Base-by-base conservation (phyloP, 1,140 invertebrate species). In the Megalopta genalis region DNA sequence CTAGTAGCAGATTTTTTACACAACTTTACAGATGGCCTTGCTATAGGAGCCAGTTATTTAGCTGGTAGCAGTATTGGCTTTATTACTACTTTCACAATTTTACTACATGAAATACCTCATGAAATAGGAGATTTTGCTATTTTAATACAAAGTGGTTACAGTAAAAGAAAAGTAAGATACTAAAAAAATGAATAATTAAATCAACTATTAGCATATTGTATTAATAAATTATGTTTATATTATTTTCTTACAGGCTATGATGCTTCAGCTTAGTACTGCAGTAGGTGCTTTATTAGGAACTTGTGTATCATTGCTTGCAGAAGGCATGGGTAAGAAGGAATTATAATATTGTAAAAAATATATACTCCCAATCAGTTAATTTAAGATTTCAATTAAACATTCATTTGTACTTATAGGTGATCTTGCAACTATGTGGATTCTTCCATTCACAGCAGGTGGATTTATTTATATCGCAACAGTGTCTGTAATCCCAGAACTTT, bases 71-170 rank as follows among this genome's bases (percentile, higher is more conserved):
- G 92, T 87, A 94, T 97, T 83, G 97, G 97, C 18, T 94, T 97
- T 62, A 94, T 99, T 9, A 99, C 98, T 8, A 99, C 98, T 25
- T 93, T 98, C 37, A 99, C 98, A 2, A 99, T 99, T 89, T 94
- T 99, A 39, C 93, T 99, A 54, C 98, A 99, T 93, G 98, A 99
- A 95, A 96, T 99, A 80, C 98, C 98, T 67, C 98, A 99, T 94
- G 98, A 99, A 94, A 99, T 99, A 90, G 98, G 98, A 68, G 98
- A 99, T 93, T 99, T 99, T 95, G 98, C 98, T 49, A 99, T 99
- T 92, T 94, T 99, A 27, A 95, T 99, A 70, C 97, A 99, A 92
- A 98, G 97, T 83, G 98, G 98, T 39, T 98, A 97, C 88, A 96
- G 95, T 59, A 96, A 97, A 86, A 96, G 93, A 93, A 98, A 98